Evolutionary conservation across 2,888 invertebrate genomes (phyloP).

Genomic region (Gerris lacustris): DNA sequence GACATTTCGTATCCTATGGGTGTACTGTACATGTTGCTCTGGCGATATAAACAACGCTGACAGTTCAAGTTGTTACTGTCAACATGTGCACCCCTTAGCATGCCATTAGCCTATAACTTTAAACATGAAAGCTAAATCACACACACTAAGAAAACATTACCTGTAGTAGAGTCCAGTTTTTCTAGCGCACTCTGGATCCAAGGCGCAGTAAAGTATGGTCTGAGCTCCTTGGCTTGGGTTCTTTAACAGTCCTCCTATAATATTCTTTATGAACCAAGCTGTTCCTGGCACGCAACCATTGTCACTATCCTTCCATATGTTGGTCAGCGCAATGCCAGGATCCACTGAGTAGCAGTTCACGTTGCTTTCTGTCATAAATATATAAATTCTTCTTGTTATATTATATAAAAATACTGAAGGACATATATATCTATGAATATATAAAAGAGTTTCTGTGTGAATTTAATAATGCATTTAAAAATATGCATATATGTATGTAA

Average conservation of each 20-base stretch:
- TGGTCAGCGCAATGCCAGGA: constrained; percentile 60
- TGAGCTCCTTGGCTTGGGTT: constrained; percentile 54
- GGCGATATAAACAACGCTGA: neutral
- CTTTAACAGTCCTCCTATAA: constrained; percentile 36
- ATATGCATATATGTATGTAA: too few relatives aligned
- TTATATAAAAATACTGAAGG: too few relatives aligned
- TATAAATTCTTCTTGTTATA: too few relatives aligned
- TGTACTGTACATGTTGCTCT: too few relatives aligned
- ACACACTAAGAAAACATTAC: constrained; percentile 34
- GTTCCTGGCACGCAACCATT: constrained; percentile 40
- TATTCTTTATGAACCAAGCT: constrained; percentile 38
- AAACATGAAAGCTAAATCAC: too few relatives aligned
- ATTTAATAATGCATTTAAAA: too few relatives aligned
- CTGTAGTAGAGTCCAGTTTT: constrained; percentile 50
- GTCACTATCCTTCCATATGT: constrained; percentile 52
- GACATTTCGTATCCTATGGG: too few relatives aligned
- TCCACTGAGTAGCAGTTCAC: constrained; percentile 44
- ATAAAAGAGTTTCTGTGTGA: too few relatives aligned
- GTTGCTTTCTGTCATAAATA: too few relatives aligned
- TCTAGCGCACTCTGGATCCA: constrained; percentile 49
- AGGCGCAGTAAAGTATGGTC: constrained; percentile 56
- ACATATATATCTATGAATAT: too few relatives aligned
- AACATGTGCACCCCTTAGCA: neutral
- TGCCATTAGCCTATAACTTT: neutral
- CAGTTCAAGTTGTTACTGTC: neutral